phyloP scores from a whole-genome alignment of 2,888 invertebrate species.

The Mylabris sibirica region DNA sequence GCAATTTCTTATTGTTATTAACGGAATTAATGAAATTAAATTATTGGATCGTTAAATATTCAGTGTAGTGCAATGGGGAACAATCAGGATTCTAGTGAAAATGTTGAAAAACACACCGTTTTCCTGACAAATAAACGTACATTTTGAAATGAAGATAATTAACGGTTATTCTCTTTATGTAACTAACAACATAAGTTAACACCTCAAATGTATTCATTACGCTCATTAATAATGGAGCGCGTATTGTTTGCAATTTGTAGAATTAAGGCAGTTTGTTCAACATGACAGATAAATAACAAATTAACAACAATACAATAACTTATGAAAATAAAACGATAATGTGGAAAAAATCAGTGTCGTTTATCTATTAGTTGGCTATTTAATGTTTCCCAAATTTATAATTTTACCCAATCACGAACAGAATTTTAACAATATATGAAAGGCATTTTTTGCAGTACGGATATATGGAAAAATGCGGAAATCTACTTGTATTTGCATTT shows the following conservation, averaged over 20 bases:
- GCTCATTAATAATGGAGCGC: background rate
- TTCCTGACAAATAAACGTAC: background rate
- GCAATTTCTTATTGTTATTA: background rate
- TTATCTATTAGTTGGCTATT: too few species aligned
- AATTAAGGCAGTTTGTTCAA: too few species aligned
- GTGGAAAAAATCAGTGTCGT: too few species aligned
- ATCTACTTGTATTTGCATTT: constrained; percentile 25
- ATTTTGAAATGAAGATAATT: background rate
- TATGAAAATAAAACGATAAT: too few species aligned
- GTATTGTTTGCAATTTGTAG: background rate
- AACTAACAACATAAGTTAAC: background rate
- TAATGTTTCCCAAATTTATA: too few species aligned
- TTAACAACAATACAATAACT: too few species aligned
- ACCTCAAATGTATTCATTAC: background rate
- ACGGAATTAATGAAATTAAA: too few species aligned
- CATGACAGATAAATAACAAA: too few species aligned
- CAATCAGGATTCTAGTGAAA: background rate
- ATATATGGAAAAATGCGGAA: constrained; percentile 16
- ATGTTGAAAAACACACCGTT: background rate
- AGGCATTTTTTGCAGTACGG: background rate
- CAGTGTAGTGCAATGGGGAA: too few species aligned
- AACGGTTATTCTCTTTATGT: background rate
- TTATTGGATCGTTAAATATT: too few species aligned
- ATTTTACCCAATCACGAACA: too few species aligned
- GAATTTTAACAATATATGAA: too few species aligned